Evolutionary conservation across 1,140 invertebrate genomes (phyloP).

Genomic region (Meloidogyne floridensis): DNA sequence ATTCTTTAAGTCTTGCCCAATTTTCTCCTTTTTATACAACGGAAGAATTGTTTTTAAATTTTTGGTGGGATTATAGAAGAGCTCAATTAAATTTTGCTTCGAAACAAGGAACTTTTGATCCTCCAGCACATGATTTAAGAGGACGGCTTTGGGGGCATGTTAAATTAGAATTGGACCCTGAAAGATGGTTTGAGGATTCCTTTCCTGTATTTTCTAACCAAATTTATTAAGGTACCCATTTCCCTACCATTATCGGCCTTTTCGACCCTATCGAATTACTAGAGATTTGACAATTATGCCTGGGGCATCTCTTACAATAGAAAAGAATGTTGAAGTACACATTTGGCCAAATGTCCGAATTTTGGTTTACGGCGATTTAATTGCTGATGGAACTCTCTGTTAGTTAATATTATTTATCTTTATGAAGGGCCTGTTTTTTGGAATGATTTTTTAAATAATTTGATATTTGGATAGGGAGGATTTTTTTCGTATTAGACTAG

Average conservation of each 20-base stretch:
- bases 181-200: constrained; percentile 47
- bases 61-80: constrained; percentile 71
- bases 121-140: constrained; percentile 71
- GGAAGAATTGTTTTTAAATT: constrained; percentile 71
- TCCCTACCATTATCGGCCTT: constrained; percentile 56
- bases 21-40: constrained; percentile 81
- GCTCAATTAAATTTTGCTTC: constrained; percentile 63
- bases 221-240: constrained; percentile 42
- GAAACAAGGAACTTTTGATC: constrained; percentile 51
- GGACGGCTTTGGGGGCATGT: constrained; percentile 80
- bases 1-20: constrained; percentile 87
- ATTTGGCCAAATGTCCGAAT: constrained; percentile 96
- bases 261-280: constrained; percentile 62
- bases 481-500: too few species aligned
- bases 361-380: constrained; percentile 86
- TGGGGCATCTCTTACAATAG: constrained; percentile 78
- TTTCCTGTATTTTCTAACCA: neutral
- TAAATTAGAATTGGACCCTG: constrained; percentile 70
- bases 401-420: neutral
- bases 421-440: too few species aligned
- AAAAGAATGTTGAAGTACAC: constrained; percentile 85
- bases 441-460: neutral
- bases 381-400: constrained; percentile 78
- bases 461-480: neutral
- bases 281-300: constrained; percentile 94